Percentiles rank a stretch among this genome's conserved stretches.
phyloP scores from a whole-genome alignment of 1,140 invertebrate species.

The Nasonia giraulti region DNA sequence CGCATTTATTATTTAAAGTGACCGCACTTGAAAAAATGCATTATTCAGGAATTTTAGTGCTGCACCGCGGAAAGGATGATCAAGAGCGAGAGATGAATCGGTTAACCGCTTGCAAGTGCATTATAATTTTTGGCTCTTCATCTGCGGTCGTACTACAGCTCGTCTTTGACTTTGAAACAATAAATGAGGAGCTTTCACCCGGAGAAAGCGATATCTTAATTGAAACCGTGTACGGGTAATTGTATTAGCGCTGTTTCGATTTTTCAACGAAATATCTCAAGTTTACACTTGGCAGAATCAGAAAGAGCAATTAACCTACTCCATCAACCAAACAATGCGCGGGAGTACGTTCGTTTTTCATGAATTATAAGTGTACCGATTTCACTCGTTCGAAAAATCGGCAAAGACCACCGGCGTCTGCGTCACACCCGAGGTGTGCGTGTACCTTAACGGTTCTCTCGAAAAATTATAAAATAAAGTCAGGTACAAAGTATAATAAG shows the following conservation, averaged over 20 bases:
- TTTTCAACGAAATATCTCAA: neutral
- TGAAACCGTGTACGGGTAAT: neutral
- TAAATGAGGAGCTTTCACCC: neutral
- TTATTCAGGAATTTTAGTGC: neutral
- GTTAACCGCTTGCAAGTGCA: neutral
- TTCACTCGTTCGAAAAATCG: slow-evolving; percentile 12
- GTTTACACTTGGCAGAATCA: neutral
- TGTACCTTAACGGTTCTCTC: slow-evolving; percentile 58
- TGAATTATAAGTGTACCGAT: neutral
- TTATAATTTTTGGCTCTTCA: neutral
- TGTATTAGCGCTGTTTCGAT: neutral
- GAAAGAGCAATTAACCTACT: neutral
- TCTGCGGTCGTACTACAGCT: neutral
- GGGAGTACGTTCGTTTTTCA: slow-evolving; percentile 2
- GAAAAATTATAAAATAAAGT: slow-evolving; percentile 52
- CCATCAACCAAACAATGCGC: too few relatives aligned
- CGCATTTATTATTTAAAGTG: neutral
- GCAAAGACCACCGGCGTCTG: neutral
- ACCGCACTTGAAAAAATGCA: neutral
- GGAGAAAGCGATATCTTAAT: neutral
- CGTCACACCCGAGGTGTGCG: slow-evolving; percentile 29
- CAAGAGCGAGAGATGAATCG: neutral
- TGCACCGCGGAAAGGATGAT: neutral
- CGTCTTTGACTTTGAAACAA: neutral
- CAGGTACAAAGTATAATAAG: slow-evolving; percentile 1